Base-by-base conservation (phyloP, 1,140 invertebrate species). In the Oryzaephilus surinamensis region DNA sequence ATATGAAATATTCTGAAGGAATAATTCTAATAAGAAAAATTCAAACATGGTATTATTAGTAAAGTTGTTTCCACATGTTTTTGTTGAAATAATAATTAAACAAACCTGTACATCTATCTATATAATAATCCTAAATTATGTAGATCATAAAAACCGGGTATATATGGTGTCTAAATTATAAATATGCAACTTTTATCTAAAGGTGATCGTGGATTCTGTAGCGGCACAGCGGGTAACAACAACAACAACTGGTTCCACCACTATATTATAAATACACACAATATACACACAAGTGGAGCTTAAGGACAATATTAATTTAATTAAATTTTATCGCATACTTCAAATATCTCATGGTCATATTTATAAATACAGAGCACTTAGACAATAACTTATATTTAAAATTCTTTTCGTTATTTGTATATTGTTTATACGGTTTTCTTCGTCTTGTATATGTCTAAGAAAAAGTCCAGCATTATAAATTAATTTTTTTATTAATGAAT, bases 291-390 rank as follows among this genome's bases (percentile, higher is more conserved):
- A n/a, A n/a, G n/a, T n/a, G n/a, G n/a, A n/a, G n/a, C n/a, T n/a
- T 30, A 33, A 30, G 39, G 35, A 43, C 40, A 36, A 43, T 48
- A 48, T 51, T 51, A 54, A 54, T 54, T 54, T 49, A 54, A 54
- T 54, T 54, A 54, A 54, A 54, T 51, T 54, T 54, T 51, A 49
- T 54, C 46, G 51, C 51, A 51, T 54, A 49, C 47, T 43, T 54
- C 38, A 46, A 42, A 54, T 54, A 47, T 38, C 44, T 49, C 37
- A 24, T 11, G 11, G 43, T 32, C 35, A 43, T 41, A 24, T 38
- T 39, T 46, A 51, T 51, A 51, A 51, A 54, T 49, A 54, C 48
- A 24, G 36, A 29, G 32, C 43, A 47, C 23, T 43, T 43, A 43
- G 41, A 38, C 41, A 38, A 36, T 43, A 43, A 43, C 41, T 47